A percentile compares a stretch with the other conserved stretches of the same genome.
Conservation (phyloP, 2,797 vertebrate species). For the Xiphophorus birchmanni region DNA sequence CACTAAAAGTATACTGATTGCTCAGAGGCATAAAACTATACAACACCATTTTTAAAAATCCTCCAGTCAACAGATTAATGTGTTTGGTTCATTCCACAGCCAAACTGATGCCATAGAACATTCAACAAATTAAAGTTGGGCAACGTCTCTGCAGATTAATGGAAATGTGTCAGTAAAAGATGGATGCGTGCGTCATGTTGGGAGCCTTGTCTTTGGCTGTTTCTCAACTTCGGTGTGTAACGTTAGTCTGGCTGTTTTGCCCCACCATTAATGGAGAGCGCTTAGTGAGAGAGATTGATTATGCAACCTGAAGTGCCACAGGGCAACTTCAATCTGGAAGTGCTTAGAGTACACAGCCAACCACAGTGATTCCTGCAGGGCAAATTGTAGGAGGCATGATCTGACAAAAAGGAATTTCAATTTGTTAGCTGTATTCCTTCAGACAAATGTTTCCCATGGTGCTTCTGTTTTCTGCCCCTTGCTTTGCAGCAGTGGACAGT, state of each 20-base stretch:
- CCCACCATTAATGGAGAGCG: slow-evolving; percentile 61
- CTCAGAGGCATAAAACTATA: not conserved
- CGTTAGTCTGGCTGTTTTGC: slow-evolving; percentile 67
- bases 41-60: not conserved
- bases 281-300: slow-evolving; percentile 76
- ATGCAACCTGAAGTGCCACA: slow-evolving; percentile 78
- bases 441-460: slow-evolving; percentile 73
- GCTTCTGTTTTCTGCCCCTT: slow-evolving; percentile 32
- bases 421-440: slow-evolving; percentile 74
- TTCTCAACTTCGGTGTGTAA: slow-evolving; percentile 50
- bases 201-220: slow-evolving; percentile 38
- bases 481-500: slow-evolving; percentile 48
- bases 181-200: slow-evolving; percentile 34
- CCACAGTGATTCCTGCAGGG: slow-evolving; percentile 68
- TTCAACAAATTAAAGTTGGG: slow-evolving; percentile 8
- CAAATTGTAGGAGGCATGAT: slow-evolving; percentile 79
- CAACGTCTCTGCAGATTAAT: slow-evolving; percentile 15
- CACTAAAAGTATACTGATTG: not conserved
- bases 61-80: slow-evolving; percentile 2
- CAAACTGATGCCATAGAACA: slow-evolving; percentile 14
- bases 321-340: slow-evolving; percentile 81
- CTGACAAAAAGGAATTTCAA: slow-evolving; percentile 78
- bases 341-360: slow-evolving; percentile 69
- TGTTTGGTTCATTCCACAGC: not conserved
- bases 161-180: slow-evolving; percentile 44